Conservation (phyloP, 2,113 vertebrate species). For the Atlantisia rogersi region DNA sequence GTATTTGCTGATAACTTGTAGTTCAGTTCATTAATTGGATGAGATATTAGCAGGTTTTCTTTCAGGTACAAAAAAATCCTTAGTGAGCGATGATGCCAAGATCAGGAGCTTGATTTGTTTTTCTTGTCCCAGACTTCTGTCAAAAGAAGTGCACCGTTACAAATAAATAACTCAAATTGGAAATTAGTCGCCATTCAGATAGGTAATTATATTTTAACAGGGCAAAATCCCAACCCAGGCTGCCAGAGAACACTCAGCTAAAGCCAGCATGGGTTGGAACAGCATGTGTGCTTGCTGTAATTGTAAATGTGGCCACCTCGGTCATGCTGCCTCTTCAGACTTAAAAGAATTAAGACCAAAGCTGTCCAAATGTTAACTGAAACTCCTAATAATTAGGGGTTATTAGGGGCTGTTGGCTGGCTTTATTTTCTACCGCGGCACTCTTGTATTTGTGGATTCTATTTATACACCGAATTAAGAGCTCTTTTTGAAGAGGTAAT, state of each 20-base stretch:
- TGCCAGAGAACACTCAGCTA: constrained; percentile 25
- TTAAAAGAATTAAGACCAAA: constrained; percentile 60
- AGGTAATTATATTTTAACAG: constrained; percentile 46
- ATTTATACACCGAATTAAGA: constrained; percentile 39
- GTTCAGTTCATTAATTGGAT: background rate
- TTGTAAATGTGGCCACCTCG: background rate
- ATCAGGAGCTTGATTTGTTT: background rate
- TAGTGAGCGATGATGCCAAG: background rate
- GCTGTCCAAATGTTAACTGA: constrained; percentile 63
- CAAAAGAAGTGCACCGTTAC: constrained; percentile 3
- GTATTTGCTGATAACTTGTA: background rate
- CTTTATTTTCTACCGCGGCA: constrained; percentile 20
- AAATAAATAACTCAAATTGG: constrained; percentile 4
- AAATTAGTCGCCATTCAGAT: constrained; percentile 7
- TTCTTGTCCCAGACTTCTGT: background rate
- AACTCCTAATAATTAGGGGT: constrained; percentile 39
- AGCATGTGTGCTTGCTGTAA: background rate
- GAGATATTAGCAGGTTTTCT: background rate
- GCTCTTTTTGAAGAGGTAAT: constrained; percentile 55
- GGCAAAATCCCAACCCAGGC: constrained; percentile 35
- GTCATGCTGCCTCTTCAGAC: constrained; percentile 38
- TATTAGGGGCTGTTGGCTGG: constrained; percentile 21
- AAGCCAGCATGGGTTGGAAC: constrained; percentile 32
- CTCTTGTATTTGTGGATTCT: constrained; percentile 28
- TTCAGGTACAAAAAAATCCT: background rate